A percentile compares a stretch with the other conserved stretches of the same genome.
phyloP scores from a whole-genome alignment of 2,888 invertebrate species.

The Sesia apiformis region DNA sequence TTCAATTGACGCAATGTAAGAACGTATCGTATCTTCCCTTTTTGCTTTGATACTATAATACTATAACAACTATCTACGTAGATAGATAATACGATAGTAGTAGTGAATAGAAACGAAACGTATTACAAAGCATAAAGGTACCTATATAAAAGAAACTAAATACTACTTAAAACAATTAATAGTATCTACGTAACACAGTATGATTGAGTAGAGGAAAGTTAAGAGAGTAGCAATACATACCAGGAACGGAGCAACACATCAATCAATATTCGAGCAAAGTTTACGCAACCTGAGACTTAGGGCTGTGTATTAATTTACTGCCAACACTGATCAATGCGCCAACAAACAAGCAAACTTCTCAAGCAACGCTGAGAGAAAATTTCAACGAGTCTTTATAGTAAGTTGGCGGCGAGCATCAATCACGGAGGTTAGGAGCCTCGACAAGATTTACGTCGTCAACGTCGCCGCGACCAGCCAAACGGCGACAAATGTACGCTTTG shows the following conservation, averaged over 20 bases:
- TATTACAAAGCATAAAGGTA: no score
- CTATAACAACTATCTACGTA: no score
- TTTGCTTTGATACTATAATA: no score
- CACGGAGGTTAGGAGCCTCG: constrained; percentile 22
- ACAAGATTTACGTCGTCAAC: constrained; percentile 30
- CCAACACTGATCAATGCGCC: constrained; percentile 36
- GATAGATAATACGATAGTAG: no score
- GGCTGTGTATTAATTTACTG: constrained; percentile 34
- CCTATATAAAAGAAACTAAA: no score
- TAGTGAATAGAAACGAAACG: no score
- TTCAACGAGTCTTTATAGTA: constrained; percentile 20
- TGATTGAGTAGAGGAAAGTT: background rate
- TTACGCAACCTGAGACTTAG: constrained; percentile 21
- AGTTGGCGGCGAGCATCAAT: constrained; percentile 45
- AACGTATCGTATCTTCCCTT: no score
- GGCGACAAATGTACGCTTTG: constrained; percentile 28
- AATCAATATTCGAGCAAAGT: constrained; percentile 33
- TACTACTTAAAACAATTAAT: no score
- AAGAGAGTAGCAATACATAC: background rate
- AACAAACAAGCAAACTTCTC: constrained; percentile 22
- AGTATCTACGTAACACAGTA: background rate
- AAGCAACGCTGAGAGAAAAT: constrained; percentile 22
- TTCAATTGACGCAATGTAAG: no score
- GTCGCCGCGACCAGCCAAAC: constrained; percentile 19
- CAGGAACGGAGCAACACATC: constrained; percentile 15